Conservation (phyloP, 2,797 vertebrate genomes). For the Cebuella pygmaea region DNA sequence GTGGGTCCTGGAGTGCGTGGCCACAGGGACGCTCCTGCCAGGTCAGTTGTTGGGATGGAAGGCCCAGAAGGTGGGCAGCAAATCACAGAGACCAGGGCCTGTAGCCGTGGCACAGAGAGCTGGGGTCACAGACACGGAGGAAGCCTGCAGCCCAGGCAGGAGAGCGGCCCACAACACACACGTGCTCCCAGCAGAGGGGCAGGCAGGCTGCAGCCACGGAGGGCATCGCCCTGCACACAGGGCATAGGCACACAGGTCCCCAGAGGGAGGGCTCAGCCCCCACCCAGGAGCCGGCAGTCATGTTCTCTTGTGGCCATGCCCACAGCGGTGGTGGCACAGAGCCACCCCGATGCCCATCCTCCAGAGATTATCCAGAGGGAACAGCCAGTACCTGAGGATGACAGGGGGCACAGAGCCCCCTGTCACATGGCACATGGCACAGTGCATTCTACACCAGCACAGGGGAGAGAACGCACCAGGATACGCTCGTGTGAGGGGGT, state of each 20-base stretch:
- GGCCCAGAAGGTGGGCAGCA: not conserved
- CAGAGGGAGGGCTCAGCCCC: not conserved
- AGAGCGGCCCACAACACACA: not conserved
- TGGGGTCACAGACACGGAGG: not conserved
- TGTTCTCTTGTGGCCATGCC: not conserved
- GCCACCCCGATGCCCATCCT: not conserved
- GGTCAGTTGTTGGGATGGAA: slow-evolving; percentile 74
- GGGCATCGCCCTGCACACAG: not conserved
- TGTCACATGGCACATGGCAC: too few species aligned
- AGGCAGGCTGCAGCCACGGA: not conserved
- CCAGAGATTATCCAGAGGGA: not conserved
- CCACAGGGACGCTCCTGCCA: slow-evolving; percentile 86
- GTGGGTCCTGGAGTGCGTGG: slow-evolving; percentile 88
- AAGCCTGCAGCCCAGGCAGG: not conserved
- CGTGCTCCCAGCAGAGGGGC: not conserved
- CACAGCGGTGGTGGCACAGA: not conserved
- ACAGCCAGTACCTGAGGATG: too few species aligned
- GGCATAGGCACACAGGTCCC: not conserved
- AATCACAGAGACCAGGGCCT: not conserved
- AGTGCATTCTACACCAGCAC: not conserved
- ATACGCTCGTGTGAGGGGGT: not conserved
- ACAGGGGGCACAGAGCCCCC: not conserved
- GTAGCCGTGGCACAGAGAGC: not conserved
- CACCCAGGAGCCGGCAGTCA: too few species aligned
- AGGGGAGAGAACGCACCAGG: not conserved